Conservation (phyloP, 2,888 invertebrate species). For the Halocaridina rubra region DNA sequence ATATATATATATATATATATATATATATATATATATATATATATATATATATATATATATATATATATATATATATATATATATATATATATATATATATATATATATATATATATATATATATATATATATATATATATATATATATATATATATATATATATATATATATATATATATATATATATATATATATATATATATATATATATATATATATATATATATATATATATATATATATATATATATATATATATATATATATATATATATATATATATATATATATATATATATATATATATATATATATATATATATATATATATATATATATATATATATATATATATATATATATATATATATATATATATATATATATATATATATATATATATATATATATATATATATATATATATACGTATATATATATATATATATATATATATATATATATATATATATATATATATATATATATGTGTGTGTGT, state of each 20-base stretch:
- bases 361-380: slow-evolving; percentile 1
- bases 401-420: background rate
- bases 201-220: background rate
- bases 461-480: slow-evolving; percentile 13
- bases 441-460: background rate
- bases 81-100: background rate
- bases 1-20: background rate
- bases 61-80: background rate
- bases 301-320: too few relatives aligned
- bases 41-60: background rate
- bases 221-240: background rate
- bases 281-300: background rate
- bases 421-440: background rate
- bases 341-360: background rate
- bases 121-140: background rate
- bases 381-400: background rate
- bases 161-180: background rate
- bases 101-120: background rate
- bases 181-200: background rate
- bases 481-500: background rate
- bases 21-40: background rate
- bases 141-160: background rate
- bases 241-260: background rate
- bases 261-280: background rate
- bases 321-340: background rate